phyloP scores from a whole-genome alignment of 2,888 invertebrate species.

The Lycocerus yunnanus region DNA sequence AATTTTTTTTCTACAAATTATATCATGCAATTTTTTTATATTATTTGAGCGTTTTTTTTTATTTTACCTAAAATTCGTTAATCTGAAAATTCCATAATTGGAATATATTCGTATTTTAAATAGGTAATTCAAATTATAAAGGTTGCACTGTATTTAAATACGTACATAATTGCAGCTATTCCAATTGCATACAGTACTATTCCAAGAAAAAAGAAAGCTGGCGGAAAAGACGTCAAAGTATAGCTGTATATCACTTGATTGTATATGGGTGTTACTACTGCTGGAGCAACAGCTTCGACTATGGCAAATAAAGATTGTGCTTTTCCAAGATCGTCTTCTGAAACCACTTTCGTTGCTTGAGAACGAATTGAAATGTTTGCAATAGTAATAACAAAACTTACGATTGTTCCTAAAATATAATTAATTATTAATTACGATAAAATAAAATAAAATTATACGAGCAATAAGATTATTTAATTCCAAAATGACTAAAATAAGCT shows the following conservation, averaged over 20 bases:
- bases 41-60: no score
- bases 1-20: no score
- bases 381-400: constrained; percentile 48
- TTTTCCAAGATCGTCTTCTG: constrained; percentile 50
- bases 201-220: constrained; percentile 63
- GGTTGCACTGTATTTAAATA: neutral
- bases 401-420: constrained; percentile 13
- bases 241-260: constrained; percentile 59
- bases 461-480: no score
- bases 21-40: no score
- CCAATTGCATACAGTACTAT: neutral
- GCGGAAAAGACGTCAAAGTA: constrained; percentile 58
- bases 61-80: no score
- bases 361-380: constrained; percentile 50
- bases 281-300: constrained; percentile 62
- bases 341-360: constrained; percentile 51
- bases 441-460: no score
- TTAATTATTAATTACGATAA: no score
- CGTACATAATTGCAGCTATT: constrained; percentile 3
- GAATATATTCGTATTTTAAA: no score
- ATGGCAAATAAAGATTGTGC: constrained; percentile 63
- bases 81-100: no score
- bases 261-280: constrained; percentile 62
- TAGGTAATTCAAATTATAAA: no score
- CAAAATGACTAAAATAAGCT: no score